These are phyloP conservation scores for Mormyrus iriodes DNA, from an alignment of 2,113 vertebrate species.

Conservation along the genomic window DNA sequence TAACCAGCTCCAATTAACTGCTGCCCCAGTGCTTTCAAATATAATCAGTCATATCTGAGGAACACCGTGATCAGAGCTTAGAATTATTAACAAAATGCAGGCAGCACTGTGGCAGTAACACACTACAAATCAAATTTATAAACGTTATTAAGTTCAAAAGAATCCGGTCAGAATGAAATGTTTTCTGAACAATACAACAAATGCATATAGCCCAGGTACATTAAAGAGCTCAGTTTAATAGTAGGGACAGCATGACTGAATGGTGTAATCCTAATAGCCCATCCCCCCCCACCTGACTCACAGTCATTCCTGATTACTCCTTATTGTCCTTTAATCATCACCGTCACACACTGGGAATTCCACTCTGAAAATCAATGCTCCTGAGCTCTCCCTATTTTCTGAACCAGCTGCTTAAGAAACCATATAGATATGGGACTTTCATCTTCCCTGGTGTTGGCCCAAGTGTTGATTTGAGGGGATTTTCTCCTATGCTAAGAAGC, in stretches of 20 bases:
- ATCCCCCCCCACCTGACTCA: neutral
- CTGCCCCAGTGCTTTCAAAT: neutral
- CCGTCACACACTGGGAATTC: constrained; percentile 14
- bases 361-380: neutral
- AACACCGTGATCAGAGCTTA: neutral
- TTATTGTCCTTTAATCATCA: constrained; percentile 19
- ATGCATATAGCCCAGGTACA: neutral
- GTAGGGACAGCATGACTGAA: neutral
- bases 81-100: neutral
- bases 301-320: neutral
- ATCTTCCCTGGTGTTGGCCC: neutral
- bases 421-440: neutral
- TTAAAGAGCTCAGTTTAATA: neutral
- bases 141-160: neutral
- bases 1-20: neutral
- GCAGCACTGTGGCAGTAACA: constrained; percentile 22
- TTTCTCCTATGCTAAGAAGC: constrained; percentile 23
- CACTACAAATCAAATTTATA: constrained; percentile 17
- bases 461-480: constrained; percentile 34
- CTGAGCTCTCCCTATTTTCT: neutral
- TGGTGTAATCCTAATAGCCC: neutral
- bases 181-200: neutral
- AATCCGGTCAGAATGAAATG: neutral
- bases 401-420: neutral
- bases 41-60: neutral